Base-by-base conservation (phyloP, 2,888 invertebrate genomes). In the Mallateleia sp. region DNA sequence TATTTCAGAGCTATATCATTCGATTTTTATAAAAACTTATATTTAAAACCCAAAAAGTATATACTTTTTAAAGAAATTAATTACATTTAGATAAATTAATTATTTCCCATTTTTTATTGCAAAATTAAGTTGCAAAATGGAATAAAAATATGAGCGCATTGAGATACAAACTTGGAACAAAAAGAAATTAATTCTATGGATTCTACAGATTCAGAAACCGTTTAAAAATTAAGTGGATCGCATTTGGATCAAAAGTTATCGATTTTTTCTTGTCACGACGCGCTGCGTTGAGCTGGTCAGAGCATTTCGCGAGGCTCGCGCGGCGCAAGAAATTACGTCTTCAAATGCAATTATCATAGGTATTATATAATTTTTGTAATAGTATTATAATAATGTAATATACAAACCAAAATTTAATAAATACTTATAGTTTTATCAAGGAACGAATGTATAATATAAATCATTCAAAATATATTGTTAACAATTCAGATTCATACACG, bases 101-200 rank as follows among this genome's bases (percentile, higher is more conserved):
- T 18, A 3, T 50, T 50, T 50, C 50, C 50, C 2, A 20, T 50
- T 50, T 50, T 50, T 50, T n/a, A 22, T 50, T 50, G 20, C 50
- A 50, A 50, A 50, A 9, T 50, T 50, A 50, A 11, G 50, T 50
- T 50, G 7, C 14, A 50, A 50, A 50, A 50, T 50, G 11, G 18
- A 50, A 50, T 7, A 50, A 50, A 11, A 50, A 11, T 6, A 18
- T 50, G 50, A 50, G 50, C 50, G 50, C 50, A 50, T 50, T 50
- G 50, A 50, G 50, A 50, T 50, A 50, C 50, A 50, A 50, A 50
- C 50, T 20, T 50, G 50, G 50, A 11, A 50, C 50, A 50, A 50
- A 50, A 50, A 50, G 7, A 50, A 18, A 18, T 50, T 2, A 50
- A 50, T 50, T 11, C 15, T 18, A 18, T 50, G 50, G 50, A 20